Conservation (phyloP, 2,797 vertebrate genomes). For the Onychomys arenicola region DNA sequence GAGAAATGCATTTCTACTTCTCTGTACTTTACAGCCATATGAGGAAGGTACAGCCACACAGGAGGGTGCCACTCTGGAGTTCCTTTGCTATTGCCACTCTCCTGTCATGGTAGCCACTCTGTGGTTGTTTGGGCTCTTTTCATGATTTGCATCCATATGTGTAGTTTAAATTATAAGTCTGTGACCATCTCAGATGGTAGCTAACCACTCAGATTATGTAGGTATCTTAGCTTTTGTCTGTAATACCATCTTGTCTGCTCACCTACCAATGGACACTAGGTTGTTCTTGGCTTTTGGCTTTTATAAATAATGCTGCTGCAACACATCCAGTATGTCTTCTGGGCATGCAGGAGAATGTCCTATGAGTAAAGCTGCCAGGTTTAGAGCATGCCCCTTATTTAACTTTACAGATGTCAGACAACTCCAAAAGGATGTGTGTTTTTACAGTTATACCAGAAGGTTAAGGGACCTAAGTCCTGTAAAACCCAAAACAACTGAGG, state of each 20-base stretch:
- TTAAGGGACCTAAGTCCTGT: background rate
- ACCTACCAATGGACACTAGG: background rate
- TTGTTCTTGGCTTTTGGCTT: background rate
- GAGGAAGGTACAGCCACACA: background rate
- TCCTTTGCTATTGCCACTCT: background rate
- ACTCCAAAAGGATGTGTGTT: background rate
- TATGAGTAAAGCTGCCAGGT: background rate
- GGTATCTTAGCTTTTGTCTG: rapidly evolving
- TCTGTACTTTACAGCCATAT: background rate
- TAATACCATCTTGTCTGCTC: background rate
- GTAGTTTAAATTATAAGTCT: rapidly evolving
- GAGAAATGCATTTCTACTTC: background rate
- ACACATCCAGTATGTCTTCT: background rate
- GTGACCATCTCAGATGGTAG: background rate
- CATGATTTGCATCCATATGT: background rate
- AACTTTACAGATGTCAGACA: background rate
- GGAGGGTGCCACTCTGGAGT: too few relatives aligned
- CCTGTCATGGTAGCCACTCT: background rate
- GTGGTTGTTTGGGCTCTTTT: background rate
- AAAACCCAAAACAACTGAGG: background rate
- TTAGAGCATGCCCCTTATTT: background rate
- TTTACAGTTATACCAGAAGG: background rate
- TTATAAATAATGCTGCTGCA: background rate
- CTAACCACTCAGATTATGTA: background rate
- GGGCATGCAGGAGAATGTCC: background rate